phyloP scores from a whole-genome alignment of 2,797 vertebrate species.

The Synaphobranchus kaupii region DNA sequence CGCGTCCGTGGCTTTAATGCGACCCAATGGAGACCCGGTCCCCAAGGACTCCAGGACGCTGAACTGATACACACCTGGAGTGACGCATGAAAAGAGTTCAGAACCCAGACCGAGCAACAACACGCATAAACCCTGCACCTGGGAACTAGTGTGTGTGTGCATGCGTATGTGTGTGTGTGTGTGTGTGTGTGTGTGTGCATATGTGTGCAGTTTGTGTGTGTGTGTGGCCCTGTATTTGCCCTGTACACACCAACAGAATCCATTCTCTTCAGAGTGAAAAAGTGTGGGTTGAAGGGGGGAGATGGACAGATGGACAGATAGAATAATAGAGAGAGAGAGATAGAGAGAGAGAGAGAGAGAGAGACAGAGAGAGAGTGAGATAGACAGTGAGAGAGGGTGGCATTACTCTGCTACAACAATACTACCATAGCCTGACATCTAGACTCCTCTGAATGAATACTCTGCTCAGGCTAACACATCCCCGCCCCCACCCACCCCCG shows the following conservation, averaged over 20 bases:
- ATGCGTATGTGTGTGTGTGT: neutral
- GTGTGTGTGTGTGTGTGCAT: neutral
- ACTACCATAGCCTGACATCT: constrained; percentile 68
- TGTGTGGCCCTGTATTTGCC: neutral
- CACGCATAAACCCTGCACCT: no score
- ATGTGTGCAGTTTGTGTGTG: neutral
- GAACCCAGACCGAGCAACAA: neutral
- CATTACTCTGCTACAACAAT: constrained; percentile 61
- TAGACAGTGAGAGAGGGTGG: constrained; percentile 48
- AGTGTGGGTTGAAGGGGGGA: constrained; percentile 44
- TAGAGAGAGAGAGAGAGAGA: constrained; percentile 18
- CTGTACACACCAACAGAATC: neutral
- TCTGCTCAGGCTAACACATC: neutral
- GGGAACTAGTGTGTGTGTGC: no score
- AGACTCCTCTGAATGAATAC: constrained; percentile 63
- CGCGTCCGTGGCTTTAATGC: constrained; percentile 83
- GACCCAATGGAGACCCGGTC: constrained; percentile 75
- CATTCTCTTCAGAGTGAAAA: constrained; percentile 46
- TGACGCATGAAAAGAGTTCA: neutral
- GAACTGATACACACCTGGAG: constrained; percentile 87
- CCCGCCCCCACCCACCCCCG: neutral
- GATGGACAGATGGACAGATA: neutral
- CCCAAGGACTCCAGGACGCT: constrained; percentile 77
- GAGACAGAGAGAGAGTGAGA: neutral
- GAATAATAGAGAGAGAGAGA: neutral